Evolutionary conservation across 2,797 vertebrate genomes (phyloP).

Genomic region (Philypnodon macrostomus): DNA sequence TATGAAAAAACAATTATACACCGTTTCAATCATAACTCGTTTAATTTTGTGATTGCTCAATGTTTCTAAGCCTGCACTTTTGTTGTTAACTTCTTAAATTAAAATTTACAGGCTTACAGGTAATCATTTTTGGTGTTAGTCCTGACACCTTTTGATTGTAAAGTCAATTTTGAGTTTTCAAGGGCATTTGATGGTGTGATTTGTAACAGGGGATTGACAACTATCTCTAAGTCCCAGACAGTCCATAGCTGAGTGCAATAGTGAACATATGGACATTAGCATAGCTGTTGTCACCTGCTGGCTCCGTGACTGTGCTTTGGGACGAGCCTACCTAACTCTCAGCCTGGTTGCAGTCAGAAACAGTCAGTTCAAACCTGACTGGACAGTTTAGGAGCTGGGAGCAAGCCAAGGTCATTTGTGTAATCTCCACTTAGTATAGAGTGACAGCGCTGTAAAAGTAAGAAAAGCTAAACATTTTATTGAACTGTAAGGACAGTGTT

Average conservation of each 20-base stretch:
- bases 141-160: background rate
- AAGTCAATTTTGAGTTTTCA: background rate
- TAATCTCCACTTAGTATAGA: conserved; percentile 50
- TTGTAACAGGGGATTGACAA: conserved; percentile 47
- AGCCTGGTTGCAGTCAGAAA: conserved; percentile 40
- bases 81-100: conserved; percentile 56
- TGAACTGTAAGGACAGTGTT: conserved; percentile 6
- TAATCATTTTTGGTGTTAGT: background rate
- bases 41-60: conserved; percentile 35
- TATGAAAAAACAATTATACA: conserved; percentile 46
- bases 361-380: conserved; percentile 26
- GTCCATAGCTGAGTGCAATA: conserved; percentile 23
- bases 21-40: conserved; percentile 44
- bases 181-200: too few relatives aligned
- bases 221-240: conserved; percentile 41
- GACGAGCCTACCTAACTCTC: conserved; percentile 46
- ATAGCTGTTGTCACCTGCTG: conserved; percentile 57
- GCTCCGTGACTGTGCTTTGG: conserved; percentile 42
- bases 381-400: conserved; percentile 51
- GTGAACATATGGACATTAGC: conserved; percentile 70
- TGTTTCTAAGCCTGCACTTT: conserved; percentile 38
- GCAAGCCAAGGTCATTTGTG: conserved; percentile 63
- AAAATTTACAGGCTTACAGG: too few relatives aligned
- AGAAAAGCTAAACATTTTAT: conserved; percentile 19
- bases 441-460: conserved; percentile 40